phyloP scores from a whole-genome alignment of 2,797 vertebrate species.

The Malacoctenus gilli region DNA sequence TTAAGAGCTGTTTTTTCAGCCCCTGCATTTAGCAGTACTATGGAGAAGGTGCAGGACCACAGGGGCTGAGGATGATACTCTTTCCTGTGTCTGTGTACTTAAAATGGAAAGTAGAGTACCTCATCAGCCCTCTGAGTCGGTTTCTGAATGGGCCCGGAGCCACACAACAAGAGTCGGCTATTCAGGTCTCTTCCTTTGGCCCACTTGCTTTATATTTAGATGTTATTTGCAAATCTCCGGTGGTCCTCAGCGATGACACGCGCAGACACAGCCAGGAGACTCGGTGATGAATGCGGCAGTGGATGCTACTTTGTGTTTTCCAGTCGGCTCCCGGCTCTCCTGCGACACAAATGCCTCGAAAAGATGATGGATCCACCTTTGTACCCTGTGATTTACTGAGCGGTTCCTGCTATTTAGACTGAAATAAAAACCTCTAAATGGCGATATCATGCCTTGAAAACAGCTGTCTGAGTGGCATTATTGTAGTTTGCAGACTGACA shows the following conservation, averaged over 20 bases:
- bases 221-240: slow-evolving; percentile 54
- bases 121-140: slow-evolving; percentile 12
- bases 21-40: slow-evolving; percentile 8
- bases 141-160: slow-evolving; percentile 23
- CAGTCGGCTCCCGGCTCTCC: slow-evolving; percentile 16
- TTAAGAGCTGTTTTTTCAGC: slow-evolving; percentile 2
- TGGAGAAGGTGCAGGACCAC: slow-evolving; percentile 15
- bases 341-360: slow-evolving; percentile 38
- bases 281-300: slow-evolving; percentile 42
- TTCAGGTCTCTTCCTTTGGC: slow-evolving; percentile 32
- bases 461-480: slow-evolving; percentile 29
- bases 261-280: slow-evolving; percentile 4
- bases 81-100: slow-evolving; percentile 34
- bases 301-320: slow-evolving; percentile 31
- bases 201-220: slow-evolving; percentile 45
- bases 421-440: slow-evolving; percentile 59
- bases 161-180: slow-evolving; percentile 24
- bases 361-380: slow-evolving; percentile 59
- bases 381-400: slow-evolving; percentile 50
- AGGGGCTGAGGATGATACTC: slow-evolving; percentile 31
- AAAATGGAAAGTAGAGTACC: slow-evolving; percentile 38
- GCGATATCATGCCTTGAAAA: slow-evolving; percentile 54
- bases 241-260: slow-evolving; percentile 21
- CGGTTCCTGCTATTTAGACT: slow-evolving; percentile 55
- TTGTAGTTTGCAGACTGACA: slow-evolving; percentile 44